Evolutionary conservation across 2,797 vertebrate genomes (phyloP), one percentile per base, ranked within the genome.

Genomic region (Pipistrellus pipistrellus): DNA sequence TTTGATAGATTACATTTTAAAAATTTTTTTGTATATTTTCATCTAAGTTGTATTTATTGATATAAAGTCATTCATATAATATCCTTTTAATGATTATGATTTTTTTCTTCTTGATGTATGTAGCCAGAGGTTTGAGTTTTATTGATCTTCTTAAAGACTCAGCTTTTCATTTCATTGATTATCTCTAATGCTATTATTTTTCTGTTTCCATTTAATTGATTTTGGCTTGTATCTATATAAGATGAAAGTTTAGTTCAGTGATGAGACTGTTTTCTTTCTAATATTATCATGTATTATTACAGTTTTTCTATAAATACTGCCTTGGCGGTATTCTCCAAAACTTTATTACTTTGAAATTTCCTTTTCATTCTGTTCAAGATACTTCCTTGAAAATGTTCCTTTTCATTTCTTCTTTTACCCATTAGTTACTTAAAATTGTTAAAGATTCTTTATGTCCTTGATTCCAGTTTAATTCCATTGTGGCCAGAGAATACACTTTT

Each of bases 391-490:
- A 38, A 38, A 38, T 38, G 38, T 38, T 38, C 38, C 4, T 38
- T 38, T 35, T 10, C 72, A 85, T 41, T 78, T 85, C 13, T 64
- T 94, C 23, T 85, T 88, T 55, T 25, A 75, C 30, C 6, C 27
- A 91, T 30, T 6, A 7, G 4, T 69, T 82, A 75, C 57, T 92
- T 59, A 85, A 88, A 92, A 75, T 85, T n/a, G 2, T 59, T 68
- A 83, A 72, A 38, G 53, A 73, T 80, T 27, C 20, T 88, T 38
- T 51, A 57, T 73, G 38, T 72, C 51, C 35, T 21, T 64, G 30
- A 78, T 92, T 88, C 55, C 48, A 68, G 14, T 53, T 89, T 78
- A 89, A 75, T 73, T 66, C 41, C 81, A 69, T 8, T 81, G n/a
- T 53, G 14, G 4, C 38, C 38, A 38, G 38, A 38, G 38, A 38